Evolutionary conservation across 2,888 invertebrate species (phyloP).

Genomic region (Nephrotoma appendiculata): DNA sequence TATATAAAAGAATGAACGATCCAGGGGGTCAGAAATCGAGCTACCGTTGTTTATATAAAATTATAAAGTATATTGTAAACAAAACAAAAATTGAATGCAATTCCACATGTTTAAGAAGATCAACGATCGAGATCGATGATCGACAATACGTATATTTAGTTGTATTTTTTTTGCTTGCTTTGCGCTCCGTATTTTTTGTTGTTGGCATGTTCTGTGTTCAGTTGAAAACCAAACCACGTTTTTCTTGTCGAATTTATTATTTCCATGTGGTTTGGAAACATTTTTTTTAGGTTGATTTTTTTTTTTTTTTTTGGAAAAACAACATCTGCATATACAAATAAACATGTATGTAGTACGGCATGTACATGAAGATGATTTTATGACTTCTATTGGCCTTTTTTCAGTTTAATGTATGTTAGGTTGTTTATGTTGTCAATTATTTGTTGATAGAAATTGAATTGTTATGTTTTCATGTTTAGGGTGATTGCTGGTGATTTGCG

Average conservation of each 20-base stretch:
- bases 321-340: neutral
- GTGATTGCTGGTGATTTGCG: neutral
- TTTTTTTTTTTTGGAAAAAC: neutral
- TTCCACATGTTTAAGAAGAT: neutral
- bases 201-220: neutral
- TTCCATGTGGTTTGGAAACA: neutral
- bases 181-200: neutral
- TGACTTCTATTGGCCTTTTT: neutral
- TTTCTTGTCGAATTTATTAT: neutral
- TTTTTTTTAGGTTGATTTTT: neutral
- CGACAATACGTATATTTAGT: neutral
- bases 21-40: neutral
- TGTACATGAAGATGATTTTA: neutral
- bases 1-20: neutral
- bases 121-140: neutral
- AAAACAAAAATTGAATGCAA: neutral
- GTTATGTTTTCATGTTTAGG: neutral
- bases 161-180: neutral
- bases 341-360: neutral
- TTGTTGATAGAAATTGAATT: neutral
- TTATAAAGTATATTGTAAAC: neutral
- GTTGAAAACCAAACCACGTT: neutral
- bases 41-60: neutral
- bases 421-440: neutral
- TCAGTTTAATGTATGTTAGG: neutral